phyloP scores from a whole-genome alignment of 2,113 vertebrate species.

The Pelusios castaneus region DNA sequence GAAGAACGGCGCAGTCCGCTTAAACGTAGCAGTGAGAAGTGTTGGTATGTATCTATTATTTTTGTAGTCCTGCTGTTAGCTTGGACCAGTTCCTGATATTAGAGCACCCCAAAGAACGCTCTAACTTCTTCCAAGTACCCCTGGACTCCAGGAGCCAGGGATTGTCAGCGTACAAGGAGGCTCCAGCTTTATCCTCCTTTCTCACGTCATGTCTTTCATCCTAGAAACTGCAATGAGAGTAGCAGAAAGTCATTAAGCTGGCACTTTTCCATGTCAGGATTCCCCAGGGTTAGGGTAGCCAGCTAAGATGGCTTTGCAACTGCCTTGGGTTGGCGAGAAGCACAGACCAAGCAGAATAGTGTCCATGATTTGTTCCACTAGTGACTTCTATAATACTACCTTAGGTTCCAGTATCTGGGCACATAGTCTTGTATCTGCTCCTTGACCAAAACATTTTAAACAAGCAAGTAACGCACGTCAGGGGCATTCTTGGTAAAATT shows the following conservation, averaged over 20 bases:
- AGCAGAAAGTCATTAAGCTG: neutral
- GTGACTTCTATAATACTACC: neutral
- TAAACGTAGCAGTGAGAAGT: neutral
- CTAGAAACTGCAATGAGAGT: neutral
- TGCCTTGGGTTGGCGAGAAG: neutral
- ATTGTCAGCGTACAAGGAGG: too few relatives aligned
- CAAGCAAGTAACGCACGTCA: neutral
- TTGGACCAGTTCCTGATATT: neutral
- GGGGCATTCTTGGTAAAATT: neutral
- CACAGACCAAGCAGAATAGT: too few relatives aligned
- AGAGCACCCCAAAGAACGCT: neutral
- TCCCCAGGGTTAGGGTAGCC: neutral
- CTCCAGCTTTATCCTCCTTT: neutral
- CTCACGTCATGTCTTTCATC: neutral
- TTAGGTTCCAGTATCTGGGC: neutral
- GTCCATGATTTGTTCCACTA: too few relatives aligned
- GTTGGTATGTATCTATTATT: neutral
- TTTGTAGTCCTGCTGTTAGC: neutral
- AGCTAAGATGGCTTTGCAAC: neutral
- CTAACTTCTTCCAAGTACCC: neutral
- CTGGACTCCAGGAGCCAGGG: too few relatives aligned
- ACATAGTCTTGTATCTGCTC: neutral
- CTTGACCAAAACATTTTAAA: neutral
- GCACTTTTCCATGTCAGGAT: neutral
- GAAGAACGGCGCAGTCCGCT: neutral